These are phyloP conservation scores for Mixornis gularis DNA, from an alignment of 2,113 vertebrate genomes.

Conservation along the genomic window DNA sequence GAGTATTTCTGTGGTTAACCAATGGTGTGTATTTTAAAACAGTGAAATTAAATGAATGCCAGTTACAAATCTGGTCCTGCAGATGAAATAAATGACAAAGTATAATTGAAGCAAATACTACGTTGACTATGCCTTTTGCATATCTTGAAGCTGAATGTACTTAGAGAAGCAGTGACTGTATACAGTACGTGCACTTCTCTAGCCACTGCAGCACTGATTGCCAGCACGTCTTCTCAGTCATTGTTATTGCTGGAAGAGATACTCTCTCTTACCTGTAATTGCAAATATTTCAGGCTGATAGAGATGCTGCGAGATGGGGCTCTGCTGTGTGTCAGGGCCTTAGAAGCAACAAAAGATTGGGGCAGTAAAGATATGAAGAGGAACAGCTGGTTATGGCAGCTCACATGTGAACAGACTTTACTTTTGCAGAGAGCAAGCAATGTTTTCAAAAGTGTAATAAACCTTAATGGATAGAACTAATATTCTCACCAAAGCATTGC, in stretches of 20 bases:
- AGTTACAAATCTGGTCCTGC: background rate
- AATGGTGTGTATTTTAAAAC: background rate
- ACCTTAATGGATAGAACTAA: background rate
- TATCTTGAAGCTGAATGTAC: background rate
- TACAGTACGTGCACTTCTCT: background rate
- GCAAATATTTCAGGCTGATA: background rate
- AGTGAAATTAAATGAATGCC: background rate
- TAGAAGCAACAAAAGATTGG: background rate
- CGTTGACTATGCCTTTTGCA: accelerated
- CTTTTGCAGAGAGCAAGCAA: background rate
- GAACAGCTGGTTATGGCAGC: background rate
- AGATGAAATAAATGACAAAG: background rate
- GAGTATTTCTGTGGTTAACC: background rate
- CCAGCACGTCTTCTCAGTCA: accelerated
- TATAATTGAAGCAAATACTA: background rate
- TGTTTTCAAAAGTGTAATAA: background rate
- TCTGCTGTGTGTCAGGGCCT: background rate
- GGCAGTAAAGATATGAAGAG: background rate
- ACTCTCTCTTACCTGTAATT: background rate
- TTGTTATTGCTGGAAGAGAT: background rate
- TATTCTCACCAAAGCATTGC: background rate
- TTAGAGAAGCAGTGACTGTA: background rate
- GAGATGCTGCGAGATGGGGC: background rate
- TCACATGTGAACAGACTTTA: background rate
- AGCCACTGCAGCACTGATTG: background rate